Base-by-base conservation (phyloP, 1,140 invertebrate genomes). In the Acromyrmex heyeri region DNA sequence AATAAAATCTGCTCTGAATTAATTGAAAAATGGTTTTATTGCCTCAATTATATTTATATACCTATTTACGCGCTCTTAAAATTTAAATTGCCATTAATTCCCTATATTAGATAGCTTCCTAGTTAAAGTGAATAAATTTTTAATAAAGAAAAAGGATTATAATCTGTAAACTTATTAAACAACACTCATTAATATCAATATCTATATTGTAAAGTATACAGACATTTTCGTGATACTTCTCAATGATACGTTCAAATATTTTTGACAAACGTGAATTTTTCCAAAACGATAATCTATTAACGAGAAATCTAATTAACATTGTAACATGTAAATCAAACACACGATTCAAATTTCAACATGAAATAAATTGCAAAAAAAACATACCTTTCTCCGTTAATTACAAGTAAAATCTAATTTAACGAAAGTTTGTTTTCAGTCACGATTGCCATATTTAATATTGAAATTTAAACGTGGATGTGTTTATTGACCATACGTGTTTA, bases 81-180 rank as follows among this genome's bases (percentile, higher is more conserved):
- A 69, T 38, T 73, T 75, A 53, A 83, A 64, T 61, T 57, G 24
- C 55, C 18, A 44, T 82, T 82, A 82, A 82, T 82, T 82, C 53
- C 53, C 67, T 34, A 38, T 82, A 82, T 83, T 83, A 83, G 69
- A 83, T 73, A 73, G 79, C 55, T 50, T 50, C 7, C 24, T 72
- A 83, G 75, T 83, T 83, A 83, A 75, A 70, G 38, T 59, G 69
- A 82, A 61, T 82, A 82, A 72, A 82, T 82, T 82, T 61, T 83
- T 83, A n/a, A 57, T 30, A 48, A 61, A 34, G 48, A n/a, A 34
- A 34, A 34, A 50, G 62, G 44, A 75, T 61, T 12, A n/a, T 44
- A 44, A 10, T 82, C 34, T 48, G 30, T 12, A 30, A 59, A 48
- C 12, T 81, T 21, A 21, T 55, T 81, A 69, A 79, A 55, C 16